Evolutionary conservation across 2,797 vertebrate species (phyloP).

Genomic region (Enteromius radiatus): DNA sequence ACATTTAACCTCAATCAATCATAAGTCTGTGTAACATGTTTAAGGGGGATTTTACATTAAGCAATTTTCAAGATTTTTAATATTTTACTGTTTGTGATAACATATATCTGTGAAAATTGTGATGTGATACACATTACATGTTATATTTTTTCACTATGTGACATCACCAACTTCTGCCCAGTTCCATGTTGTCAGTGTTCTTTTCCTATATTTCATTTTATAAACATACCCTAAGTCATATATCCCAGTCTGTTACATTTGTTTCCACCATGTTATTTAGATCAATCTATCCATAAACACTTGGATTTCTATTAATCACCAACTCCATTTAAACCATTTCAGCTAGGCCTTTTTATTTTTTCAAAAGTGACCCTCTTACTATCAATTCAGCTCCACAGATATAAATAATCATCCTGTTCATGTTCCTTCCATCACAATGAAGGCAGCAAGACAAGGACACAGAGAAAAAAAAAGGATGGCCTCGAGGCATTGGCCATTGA

Average conservation of each 20-base stretch:
- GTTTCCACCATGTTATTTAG: background rate
- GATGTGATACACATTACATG: too few species aligned
- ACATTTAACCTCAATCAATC: background rate
- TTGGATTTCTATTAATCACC: background rate
- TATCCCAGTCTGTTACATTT: background rate
- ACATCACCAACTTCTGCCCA: background rate
- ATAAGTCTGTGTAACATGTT: background rate
- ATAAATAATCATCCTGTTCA: constrained; percentile 2
- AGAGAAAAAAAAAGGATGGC: background rate
- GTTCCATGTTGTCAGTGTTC: background rate
- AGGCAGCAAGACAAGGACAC: constrained; percentile 5
- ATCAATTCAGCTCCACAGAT: background rate
- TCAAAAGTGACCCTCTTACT: background rate
- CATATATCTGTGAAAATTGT: too few species aligned
- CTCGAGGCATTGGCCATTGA: constrained; percentile 2
- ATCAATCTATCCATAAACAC: background rate
- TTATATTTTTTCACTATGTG: too few species aligned
- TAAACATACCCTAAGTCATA: background rate
- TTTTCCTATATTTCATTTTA: background rate
- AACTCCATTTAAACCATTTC: background rate
- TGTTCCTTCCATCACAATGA: constrained; percentile 1
- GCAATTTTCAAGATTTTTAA: too few species aligned
- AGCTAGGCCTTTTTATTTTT: background rate
- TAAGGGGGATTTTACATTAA: too few species aligned
- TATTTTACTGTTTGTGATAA: too few species aligned